Evolutionary conservation across 1,140 invertebrate species (phyloP).

Genomic region (Agrypnia vestita): DNA sequence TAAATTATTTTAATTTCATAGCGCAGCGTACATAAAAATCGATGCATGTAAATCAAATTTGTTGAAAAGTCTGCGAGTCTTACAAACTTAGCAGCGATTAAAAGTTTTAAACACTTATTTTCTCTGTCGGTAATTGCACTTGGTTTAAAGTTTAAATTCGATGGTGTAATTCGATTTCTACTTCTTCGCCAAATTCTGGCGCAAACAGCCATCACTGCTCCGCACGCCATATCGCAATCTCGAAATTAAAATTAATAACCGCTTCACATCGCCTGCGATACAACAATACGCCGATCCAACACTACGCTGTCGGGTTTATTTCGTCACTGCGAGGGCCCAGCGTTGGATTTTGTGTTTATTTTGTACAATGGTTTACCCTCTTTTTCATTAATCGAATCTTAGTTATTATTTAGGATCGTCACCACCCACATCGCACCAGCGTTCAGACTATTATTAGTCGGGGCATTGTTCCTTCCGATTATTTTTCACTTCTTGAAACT

Average conservation of each 20-base stretch:
- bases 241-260: slow-evolving; percentile 61
- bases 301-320: background rate
- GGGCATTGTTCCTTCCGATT: too few species aligned
- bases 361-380: too few species aligned
- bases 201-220: slow-evolving; percentile 56
- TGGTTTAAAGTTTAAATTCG: slow-evolving; percentile 61
- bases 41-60: slow-evolving; percentile 60
- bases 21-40: slow-evolving; percentile 47
- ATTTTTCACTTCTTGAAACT: too few species aligned
- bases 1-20: slow-evolving; percentile 40
- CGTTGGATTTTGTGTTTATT: too few species aligned
- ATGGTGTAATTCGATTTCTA: slow-evolving; percentile 61
- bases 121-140: slow-evolving; percentile 60
- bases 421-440: too few species aligned
- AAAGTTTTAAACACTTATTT: slow-evolving; percentile 62
- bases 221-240: slow-evolving; percentile 60
- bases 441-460: too few species aligned
- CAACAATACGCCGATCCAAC: slow-evolving; percentile 11
- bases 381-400: too few species aligned
- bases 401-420: too few species aligned
- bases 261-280: slow-evolving; percentile 23
- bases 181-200: slow-evolving; percentile 58
- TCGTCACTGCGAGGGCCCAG: slow-evolving; percentile 5
- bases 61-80: slow-evolving; percentile 57
- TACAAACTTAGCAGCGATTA: slow-evolving; percentile 59